These are phyloP conservation scores for Atherinomorus stipes DNA, from an alignment of 2,113 vertebrate species.

Conservation along the genomic window DNA sequence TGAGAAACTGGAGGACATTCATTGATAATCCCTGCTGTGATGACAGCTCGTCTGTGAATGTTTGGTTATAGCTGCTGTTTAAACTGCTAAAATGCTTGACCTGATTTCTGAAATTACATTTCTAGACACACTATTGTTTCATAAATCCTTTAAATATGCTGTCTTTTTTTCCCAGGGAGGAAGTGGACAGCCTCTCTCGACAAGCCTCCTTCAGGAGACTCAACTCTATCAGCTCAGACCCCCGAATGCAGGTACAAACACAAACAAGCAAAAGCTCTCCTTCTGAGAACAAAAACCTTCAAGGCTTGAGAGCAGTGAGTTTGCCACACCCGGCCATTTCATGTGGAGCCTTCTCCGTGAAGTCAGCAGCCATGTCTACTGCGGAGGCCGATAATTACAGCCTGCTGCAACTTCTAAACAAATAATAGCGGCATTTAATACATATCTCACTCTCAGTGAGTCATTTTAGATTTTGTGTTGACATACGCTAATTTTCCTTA, in stretches of 20 bases:
- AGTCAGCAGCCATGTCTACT: slow-evolving; percentile 23
- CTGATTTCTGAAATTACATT: slow-evolving; percentile 8
- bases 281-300: slow-evolving; percentile 26
- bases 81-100: background rate
- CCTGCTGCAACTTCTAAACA: slow-evolving; percentile 42
- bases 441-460: background rate
- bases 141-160: slow-evolving; percentile 29
- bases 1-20: background rate
- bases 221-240: slow-evolving; percentile 87
- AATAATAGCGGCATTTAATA: background rate
- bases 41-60: background rate
- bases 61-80: slow-evolving; percentile 1
- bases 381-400: slow-evolving; percentile 47
- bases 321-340: slow-evolving; percentile 8
- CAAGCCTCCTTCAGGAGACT: slow-evolving; percentile 89
- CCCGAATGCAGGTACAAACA: slow-evolving; percentile 82
- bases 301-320: slow-evolving; percentile 14
- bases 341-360: slow-evolving; percentile 25
- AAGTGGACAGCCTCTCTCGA: slow-evolving; percentile 88
- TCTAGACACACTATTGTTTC: slow-evolving; percentile 9
- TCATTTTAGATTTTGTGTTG: background rate
- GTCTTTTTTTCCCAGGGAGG: slow-evolving; percentile 79
- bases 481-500: background rate
- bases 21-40: background rate
- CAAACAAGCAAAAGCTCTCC: background rate